Evolutionary conservation across 92 coral and sea anemone species (phyloP), one percentile per base, ranked within the genome.

Genomic region (Anthopleura xanthogrammica): DNA sequence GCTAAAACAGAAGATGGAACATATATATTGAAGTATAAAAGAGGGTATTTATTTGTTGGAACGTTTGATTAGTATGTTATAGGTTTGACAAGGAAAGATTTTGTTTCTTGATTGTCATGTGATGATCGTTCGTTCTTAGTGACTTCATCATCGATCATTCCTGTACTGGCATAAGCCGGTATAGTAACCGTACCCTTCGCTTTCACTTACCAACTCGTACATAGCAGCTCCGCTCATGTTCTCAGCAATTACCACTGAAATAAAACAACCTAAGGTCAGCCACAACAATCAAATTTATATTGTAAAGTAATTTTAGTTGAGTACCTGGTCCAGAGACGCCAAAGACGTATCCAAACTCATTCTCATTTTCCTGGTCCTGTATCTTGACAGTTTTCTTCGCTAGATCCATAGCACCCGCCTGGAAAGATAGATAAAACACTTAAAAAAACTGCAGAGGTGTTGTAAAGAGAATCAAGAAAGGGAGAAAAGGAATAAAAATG

Each of bases 281-380:
- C 39, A 75, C 43, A 56, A 40, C 48, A 46, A 55, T 46, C 36
- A 57, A 23, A 65, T 55, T 68, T 42, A 39, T 77, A 65, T 65
- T 77, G 70, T 20, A 62, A 62, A 20, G 29, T 62, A 20, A 62
- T 62, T 62, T 62, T 19, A 11, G 70, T 75, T 80, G 4, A 13
- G 72, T 68, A 97, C 99, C 99, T 88, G 99, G 99, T 13, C 99
- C 99, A 22, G 99, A 97, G 79, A 97, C 99, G 77, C 98, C 99
- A 77, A 90, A 95, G 40, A 97, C 99, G 84, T 97, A 97, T 43
- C 99, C 99, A 84, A 91, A 97, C 80, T 85, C 68, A 78, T 90
- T 86, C 55, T 93, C 98, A 52, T 72, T 85, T 54, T 94, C 98
- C 81, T 95, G 91, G 81, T 97, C 99, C 71, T 87, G 92, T 68